phyloP scores from a whole-genome alignment of 1,140 invertebrate species.

The Brachionus calyciflorus region DNA sequence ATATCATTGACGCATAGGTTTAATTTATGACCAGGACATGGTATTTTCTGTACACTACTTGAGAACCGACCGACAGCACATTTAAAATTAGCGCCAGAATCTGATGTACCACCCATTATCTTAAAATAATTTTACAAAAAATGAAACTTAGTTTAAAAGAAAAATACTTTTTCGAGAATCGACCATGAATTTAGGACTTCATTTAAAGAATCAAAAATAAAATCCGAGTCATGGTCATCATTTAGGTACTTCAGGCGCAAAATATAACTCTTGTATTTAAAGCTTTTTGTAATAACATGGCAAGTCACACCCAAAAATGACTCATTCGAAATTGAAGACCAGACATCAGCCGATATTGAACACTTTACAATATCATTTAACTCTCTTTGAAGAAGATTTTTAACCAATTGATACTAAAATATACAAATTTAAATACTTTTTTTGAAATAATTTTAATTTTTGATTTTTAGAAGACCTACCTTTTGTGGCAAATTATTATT shows the following conservation, averaged over 20 bases:
- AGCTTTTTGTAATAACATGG: conserved; percentile 5
- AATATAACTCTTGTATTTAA: conserved; percentile 1
- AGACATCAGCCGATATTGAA: background rate
- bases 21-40: conserved; percentile 37
- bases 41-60: too few species aligned
- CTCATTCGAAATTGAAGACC: conserved; percentile 6
- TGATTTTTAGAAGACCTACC: too few species aligned
- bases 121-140: background rate
- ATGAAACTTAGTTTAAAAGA: background rate
- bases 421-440: background rate
- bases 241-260: conserved; percentile 18
- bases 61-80: background rate
- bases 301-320: conserved; percentile 26
- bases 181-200: background rate
- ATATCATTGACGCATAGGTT: conserved; percentile 4
- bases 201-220: conserved; percentile 21
- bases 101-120: conserved; percentile 5
- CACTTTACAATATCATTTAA: background rate
- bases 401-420: background rate
- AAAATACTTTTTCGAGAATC: conserved; percentile 22
- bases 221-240: background rate
- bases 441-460: background rate
- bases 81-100: conserved; percentile 36
- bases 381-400: background rate
- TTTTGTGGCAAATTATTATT: conserved; percentile 5